phyloP scores from a whole-genome alignment of 53 echinoderm and acorn worm species.

The Holothuria leucospilota region DNA sequence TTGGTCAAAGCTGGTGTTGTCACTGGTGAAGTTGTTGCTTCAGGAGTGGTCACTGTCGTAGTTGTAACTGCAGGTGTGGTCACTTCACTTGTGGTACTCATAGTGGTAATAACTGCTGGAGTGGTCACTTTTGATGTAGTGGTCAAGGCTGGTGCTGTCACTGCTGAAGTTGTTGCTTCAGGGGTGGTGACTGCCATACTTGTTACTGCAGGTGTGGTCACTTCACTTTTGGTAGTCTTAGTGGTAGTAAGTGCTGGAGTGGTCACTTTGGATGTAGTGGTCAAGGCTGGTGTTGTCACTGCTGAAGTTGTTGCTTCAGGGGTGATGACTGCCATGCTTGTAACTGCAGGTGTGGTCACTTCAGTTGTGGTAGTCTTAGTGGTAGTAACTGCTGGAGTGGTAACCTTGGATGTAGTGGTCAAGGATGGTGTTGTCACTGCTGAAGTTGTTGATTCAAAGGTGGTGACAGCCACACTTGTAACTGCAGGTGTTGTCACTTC shows the following conservation, averaged over 20 bases:
- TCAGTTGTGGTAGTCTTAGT: background rate
- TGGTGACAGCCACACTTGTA: background rate
- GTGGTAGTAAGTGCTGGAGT: too few relatives aligned
- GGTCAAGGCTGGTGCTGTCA: conserved; percentile 49
- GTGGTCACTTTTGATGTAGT: conserved; percentile 14
- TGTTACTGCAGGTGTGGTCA: conserved; percentile 37
- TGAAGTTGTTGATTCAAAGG: conserved; percentile 10
- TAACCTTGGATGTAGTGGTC: background rate
- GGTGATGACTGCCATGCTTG: too few relatives aligned
- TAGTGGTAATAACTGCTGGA: too few relatives aligned
- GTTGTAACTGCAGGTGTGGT: too few relatives aligned
- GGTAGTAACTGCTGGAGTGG: conserved; percentile 30
- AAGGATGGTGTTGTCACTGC: conserved; percentile 14
- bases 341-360: conserved; percentile 1
- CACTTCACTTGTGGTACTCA: too few relatives aligned
- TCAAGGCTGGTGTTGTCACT: conserved; percentile 27
- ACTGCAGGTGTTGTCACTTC: background rate
- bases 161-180: conserved; percentile 32
- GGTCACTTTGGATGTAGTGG: background rate
- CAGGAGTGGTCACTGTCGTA: too few relatives aligned
- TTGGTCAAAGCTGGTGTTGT: too few relatives aligned
- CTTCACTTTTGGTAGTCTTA: background rate
- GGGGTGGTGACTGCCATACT: conserved; percentile 19
- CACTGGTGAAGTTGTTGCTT: too few relatives aligned
- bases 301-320: too few relatives aligned